A percentile compares a stretch with the other conserved stretches of the same genome.
These are phyloP conservation scores for Heliconius hortense DNA, from an alignment of 2,888 invertebrate species.

Conservation along the genomic window DNA sequence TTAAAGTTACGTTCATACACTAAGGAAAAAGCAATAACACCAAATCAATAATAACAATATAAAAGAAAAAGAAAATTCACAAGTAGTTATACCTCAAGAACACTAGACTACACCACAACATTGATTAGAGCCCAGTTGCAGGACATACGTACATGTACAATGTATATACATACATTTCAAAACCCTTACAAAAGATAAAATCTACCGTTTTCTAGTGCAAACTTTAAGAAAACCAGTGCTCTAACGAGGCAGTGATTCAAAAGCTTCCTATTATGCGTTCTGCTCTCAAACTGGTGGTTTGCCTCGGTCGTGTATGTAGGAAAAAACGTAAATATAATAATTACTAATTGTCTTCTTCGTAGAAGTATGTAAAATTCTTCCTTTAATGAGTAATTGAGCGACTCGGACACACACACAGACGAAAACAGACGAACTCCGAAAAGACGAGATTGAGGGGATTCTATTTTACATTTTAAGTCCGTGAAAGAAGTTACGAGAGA, in stretches of 20 bases:
- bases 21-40: too few relatives aligned
- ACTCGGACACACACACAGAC: too few relatives aligned
- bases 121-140: neutral
- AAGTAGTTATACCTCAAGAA: neutral
- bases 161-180: constrained; percentile 3
- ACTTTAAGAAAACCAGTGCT: constrained; percentile 3
- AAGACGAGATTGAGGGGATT: too few relatives aligned
- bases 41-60: neutral
- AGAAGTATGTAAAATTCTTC: too few relatives aligned
- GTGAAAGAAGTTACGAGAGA: neutral
- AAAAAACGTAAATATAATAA: neutral
- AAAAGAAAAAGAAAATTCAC: neutral
- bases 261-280: constrained; percentile 8
- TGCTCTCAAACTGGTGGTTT: neutral
- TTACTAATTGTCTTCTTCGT: too few relatives aligned
- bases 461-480: too few relatives aligned
- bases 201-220: constrained; percentile 6
- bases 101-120: neutral
- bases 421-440: too few relatives aligned
- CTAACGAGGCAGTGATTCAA: constrained; percentile 4
- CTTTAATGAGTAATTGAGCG: too few relatives aligned
- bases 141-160: neutral
- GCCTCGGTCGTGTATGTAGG: neutral
- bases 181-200: constrained; percentile 1
- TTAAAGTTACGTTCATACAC: neutral